A percentile compares a stretch with the other conserved stretches of the same genome.
Evolutionary conservation across 2,888 invertebrate genomes (phyloP).

Genomic region (Chrysomela aeneicollis): DNA sequence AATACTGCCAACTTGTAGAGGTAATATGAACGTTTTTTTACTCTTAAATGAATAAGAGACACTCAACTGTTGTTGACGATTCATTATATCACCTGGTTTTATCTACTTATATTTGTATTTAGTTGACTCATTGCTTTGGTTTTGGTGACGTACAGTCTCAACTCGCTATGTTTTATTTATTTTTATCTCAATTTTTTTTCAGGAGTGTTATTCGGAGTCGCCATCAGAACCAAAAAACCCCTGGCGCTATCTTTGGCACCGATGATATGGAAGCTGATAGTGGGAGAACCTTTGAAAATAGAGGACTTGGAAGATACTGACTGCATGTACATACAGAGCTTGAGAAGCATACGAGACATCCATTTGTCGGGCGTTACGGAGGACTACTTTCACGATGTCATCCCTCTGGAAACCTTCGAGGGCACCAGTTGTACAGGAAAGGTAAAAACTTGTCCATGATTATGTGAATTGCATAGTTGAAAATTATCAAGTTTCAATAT

Average conservation of each 20-base stretch:
- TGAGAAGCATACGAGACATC: slow-evolving; percentile 68
- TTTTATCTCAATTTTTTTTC: slow-evolving; percentile 24
- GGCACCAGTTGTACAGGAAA: slow-evolving; percentile 69
- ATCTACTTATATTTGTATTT: no score
- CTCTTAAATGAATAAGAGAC: no score
- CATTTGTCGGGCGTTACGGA: slow-evolving; percentile 68
- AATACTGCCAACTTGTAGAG: no score
- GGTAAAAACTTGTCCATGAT: slow-evolving; percentile 46
- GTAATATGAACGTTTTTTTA: no score
- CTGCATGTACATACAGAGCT: slow-evolving; percentile 66
- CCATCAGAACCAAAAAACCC: slow-evolving; percentile 72
- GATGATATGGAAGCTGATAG: slow-evolving; percentile 69
- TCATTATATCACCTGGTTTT: no score
- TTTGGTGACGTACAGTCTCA: no score
- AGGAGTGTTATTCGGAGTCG: slow-evolving; percentile 71
- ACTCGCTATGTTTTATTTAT: background rate
- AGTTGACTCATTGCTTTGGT: no score
- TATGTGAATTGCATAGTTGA: background rate
- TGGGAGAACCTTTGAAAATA: slow-evolving; percentile 66
- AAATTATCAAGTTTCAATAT: no score
- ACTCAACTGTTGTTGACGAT: no score
- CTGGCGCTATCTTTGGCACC: slow-evolving; percentile 70
- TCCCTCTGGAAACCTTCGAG: slow-evolving; percentile 70
- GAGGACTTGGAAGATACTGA: slow-evolving; percentile 71
- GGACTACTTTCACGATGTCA: slow-evolving; percentile 67